These are phyloP conservation scores for Neomicropteryx cornuta DNA, from an alignment of 1,140 invertebrate species.

Conservation along the genomic window DNA sequence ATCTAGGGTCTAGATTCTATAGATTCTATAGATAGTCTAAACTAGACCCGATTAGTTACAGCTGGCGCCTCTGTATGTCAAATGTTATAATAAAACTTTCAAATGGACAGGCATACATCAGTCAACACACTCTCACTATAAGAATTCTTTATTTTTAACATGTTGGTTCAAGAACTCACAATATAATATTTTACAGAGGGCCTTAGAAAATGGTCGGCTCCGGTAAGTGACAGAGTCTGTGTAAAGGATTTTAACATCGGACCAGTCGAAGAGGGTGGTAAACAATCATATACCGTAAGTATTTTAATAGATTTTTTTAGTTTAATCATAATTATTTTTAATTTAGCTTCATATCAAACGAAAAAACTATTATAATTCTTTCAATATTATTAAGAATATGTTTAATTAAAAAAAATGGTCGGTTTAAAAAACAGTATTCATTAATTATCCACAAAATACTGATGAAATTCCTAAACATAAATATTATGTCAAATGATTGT, in stretches of 20 bases:
- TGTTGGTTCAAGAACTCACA: no score
- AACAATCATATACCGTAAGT: neutral
- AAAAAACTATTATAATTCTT: neutral
- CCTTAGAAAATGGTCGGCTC: constrained; percentile 32
- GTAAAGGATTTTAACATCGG: constrained; percentile 19
- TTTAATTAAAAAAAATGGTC: neutral
- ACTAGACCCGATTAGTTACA: constrained; percentile 21
- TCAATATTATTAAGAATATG: neutral
- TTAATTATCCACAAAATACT: neutral
- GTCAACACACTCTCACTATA: neutral
- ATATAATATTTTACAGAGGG: constrained; percentile 26
- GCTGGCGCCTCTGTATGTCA: constrained; percentile 22
- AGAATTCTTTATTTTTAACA: constrained; percentile 9
- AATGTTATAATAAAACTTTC: constrained; percentile 32
- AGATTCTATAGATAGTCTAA: neutral
- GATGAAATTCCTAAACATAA: neutral
- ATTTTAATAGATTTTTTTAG: neutral
- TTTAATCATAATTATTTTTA: neutral
- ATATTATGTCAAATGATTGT: neutral
- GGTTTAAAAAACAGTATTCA: neutral
- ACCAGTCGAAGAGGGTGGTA: constrained; percentile 5
- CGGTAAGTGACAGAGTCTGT: constrained; percentile 24
- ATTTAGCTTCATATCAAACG: neutral
- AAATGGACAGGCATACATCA: constrained; percentile 10
- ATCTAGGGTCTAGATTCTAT: neutral